Conservation (phyloP, 2,888 invertebrate genomes). For the Malacosoma neustria region DNA sequence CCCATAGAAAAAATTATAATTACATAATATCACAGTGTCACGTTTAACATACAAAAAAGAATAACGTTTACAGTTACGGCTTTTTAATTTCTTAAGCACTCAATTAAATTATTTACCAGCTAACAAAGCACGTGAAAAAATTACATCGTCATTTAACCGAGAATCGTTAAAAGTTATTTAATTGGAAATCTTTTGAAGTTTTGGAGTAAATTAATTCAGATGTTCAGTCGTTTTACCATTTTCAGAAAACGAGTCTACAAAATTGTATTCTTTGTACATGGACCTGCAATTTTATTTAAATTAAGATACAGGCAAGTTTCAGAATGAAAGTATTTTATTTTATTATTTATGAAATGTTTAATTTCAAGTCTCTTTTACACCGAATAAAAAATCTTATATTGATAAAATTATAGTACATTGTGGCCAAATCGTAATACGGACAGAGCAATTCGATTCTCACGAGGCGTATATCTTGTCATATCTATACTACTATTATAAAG, state of each 20-base stretch:
- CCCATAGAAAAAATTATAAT: too few species aligned
- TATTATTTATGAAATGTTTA: background rate
- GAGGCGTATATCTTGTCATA: too few species aligned
- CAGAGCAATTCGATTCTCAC: too few species aligned
- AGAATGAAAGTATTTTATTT: conserved; percentile 7
- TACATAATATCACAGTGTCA: too few species aligned
- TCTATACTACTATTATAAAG: too few species aligned
- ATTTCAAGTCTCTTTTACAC: too few species aligned
- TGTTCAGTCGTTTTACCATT: background rate
- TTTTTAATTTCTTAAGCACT: background rate
- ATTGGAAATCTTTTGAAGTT: background rate
- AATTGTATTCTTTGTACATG: background rate
- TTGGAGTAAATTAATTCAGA: background rate
- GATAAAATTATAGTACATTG: too few species aligned
- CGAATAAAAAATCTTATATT: too few species aligned
- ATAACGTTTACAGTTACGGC: background rate
- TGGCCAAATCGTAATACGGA: too few species aligned
- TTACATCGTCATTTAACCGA: background rate
- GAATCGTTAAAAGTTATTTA: background rate
- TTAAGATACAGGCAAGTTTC: background rate
- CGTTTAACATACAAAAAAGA: background rate
- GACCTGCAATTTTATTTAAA: background rate
- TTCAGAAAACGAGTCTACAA: background rate
- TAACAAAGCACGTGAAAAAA: background rate
- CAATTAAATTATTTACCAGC: background rate